phyloP scores from a whole-genome alignment of 1,140 invertebrate species.

The Macrostomum lignano region DNA sequence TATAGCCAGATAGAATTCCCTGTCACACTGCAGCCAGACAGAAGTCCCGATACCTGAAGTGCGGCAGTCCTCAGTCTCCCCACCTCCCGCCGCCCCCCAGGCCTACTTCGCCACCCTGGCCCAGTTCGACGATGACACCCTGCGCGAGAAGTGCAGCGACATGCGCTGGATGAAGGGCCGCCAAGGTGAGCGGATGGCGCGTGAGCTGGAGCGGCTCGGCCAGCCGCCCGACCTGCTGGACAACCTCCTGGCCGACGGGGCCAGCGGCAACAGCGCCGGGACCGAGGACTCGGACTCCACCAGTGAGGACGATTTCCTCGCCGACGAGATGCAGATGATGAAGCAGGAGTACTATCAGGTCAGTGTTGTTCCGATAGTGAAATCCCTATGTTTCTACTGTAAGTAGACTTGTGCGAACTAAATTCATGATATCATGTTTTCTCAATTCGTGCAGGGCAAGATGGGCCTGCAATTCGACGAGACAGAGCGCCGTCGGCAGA shows the following conservation, averaged over 20 bases:
- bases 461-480: background rate
- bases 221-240: too few relatives aligned
- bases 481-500: background rate
- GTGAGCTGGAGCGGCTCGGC: background rate
- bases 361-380: background rate
- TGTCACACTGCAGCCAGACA: background rate
- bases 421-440: too few relatives aligned
- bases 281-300: too few relatives aligned
- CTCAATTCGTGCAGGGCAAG: too few relatives aligned
- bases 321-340: too few relatives aligned
- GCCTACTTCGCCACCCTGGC: background rate
- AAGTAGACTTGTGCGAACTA: too few relatives aligned
- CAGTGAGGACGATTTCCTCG: too few relatives aligned
- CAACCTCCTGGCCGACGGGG: too few relatives aligned
- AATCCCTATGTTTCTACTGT: background rate
- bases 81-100: background rate
- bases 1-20: too few relatives aligned
- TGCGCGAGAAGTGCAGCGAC: background rate
- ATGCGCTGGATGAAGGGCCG: slow-evolving; percentile 1
- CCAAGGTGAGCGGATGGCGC: background rate
- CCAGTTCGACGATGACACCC: background rate
- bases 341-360: too few relatives aligned
- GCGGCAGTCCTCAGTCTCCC: slow-evolving; percentile 11
- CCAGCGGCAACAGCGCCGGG: too few relatives aligned
- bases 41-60: slow-evolving; percentile 2